phyloP scores from a whole-genome alignment of 2,113 vertebrate genomes.

The Lepisosteus osseus region DNA sequence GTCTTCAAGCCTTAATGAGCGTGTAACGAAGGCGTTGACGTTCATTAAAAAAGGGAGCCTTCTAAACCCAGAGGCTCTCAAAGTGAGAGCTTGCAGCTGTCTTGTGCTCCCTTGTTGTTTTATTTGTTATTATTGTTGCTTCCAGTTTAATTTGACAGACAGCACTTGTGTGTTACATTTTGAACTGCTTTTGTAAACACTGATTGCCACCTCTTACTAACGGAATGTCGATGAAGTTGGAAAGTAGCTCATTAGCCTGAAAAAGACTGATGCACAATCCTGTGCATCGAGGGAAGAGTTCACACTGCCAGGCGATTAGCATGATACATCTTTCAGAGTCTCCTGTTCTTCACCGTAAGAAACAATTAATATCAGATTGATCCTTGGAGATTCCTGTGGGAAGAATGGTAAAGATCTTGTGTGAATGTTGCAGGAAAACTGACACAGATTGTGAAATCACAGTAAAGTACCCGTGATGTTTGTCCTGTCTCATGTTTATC shows the following conservation, averaged over 20 bases:
- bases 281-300: neutral
- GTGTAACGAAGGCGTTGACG: neutral
- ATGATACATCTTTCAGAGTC: too few species aligned
- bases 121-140: neutral
- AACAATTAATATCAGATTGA: too few species aligned
- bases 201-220: slow-evolving; percentile 8
- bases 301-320: too few species aligned
- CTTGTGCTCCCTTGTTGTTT: neutral
- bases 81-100: neutral
- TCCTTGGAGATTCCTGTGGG: too few species aligned
- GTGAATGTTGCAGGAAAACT: too few species aligned
- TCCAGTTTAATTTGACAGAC: neutral
- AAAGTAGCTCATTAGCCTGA: neutral
- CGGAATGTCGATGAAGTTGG: neutral
- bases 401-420: too few species aligned
- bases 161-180: neutral
- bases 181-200: neutral
- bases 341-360: too few species aligned
- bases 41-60: neutral
- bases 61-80: neutral
- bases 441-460: too few species aligned
- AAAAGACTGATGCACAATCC: neutral
- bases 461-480: too few species aligned
- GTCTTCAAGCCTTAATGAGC: neutral
- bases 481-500: too few species aligned